Conservation (phyloP, 2,113 vertebrate species). For the Archocentrus centrarchus region DNA sequence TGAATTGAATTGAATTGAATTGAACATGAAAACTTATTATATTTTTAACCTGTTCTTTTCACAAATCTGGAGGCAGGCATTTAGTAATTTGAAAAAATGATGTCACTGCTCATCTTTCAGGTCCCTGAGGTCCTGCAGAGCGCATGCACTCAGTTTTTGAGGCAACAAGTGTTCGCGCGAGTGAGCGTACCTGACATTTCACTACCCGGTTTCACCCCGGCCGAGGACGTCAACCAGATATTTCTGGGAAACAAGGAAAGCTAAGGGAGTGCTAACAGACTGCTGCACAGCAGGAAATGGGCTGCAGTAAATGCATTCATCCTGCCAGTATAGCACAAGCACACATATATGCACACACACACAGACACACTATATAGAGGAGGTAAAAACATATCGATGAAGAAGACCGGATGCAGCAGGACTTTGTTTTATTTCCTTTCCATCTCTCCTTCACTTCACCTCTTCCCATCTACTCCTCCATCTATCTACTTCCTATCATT, state of each 20-base stretch:
- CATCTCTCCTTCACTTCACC: neutral
- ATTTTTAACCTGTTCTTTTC: too few species aligned
- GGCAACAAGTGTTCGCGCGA: neutral
- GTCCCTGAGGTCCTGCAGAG: neutral
- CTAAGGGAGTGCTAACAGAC: conserved; percentile 41
- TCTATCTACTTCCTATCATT: neutral
- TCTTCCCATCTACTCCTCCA: neutral
- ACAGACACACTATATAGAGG: neutral
- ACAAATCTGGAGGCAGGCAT: too few species aligned
- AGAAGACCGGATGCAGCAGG: neutral
- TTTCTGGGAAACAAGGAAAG: conserved; percentile 1
- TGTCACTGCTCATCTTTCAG: too few species aligned
- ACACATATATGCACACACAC: neutral
- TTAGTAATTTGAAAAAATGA: too few species aligned
- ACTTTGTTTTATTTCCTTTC: neutral
- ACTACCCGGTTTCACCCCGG: neutral
- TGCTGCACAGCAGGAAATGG: conserved; percentile 48
- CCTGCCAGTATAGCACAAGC: conserved; percentile 36
- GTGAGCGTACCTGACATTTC: neutral
- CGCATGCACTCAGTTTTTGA: rapidly evolving
- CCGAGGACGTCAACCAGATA: neutral
- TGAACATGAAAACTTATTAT: too few species aligned
- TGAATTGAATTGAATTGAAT: too few species aligned
- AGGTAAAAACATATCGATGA: neutral
- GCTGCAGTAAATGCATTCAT: conserved; percentile 1